Conservation (phyloP, 2,113 vertebrate genomes). For the Cervus canadensis region DNA sequence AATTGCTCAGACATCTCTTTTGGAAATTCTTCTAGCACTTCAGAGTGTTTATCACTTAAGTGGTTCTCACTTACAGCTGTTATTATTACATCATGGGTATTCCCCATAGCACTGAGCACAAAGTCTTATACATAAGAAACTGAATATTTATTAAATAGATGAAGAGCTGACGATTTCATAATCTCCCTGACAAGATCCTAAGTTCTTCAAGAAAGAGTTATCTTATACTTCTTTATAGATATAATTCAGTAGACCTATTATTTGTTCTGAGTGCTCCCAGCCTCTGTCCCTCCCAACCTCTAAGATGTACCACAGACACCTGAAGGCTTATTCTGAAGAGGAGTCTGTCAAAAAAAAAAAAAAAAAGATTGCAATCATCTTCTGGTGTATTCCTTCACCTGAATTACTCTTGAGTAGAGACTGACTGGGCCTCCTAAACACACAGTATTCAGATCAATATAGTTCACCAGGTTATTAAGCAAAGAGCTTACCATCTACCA, state of each 20-base stretch:
- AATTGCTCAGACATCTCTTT: not conserved
- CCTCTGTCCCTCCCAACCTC: not conserved
- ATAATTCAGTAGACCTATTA: not conserved
- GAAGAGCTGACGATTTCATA: not conserved
- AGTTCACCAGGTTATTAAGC: not conserved
- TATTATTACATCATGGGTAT: conserved; percentile 21
- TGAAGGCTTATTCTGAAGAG: not conserved
- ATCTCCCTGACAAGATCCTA: not conserved
- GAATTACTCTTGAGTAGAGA: not conserved
- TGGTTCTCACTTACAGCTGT: not conserved
- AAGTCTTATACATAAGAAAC: not conserved
- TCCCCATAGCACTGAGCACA: not conserved
- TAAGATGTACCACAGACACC: not conserved
- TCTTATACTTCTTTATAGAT: not conserved
- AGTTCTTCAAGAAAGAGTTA: not conserved
- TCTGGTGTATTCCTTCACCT: not conserved
- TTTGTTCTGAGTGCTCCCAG: not conserved
- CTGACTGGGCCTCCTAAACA: not conserved
- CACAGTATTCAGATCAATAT: not conserved
- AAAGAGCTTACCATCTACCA: not conserved
- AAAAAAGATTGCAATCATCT: not conserved
- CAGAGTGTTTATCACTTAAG: conserved; percentile 20
- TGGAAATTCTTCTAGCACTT: not conserved
- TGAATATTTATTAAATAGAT: not conserved
- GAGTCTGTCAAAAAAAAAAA: not conserved